Percentiles rank a stretch among this genome's conserved stretches.
phyloP scores from a whole-genome alignment of 2,888 invertebrate species.

The Lochmaea crataegi region DNA sequence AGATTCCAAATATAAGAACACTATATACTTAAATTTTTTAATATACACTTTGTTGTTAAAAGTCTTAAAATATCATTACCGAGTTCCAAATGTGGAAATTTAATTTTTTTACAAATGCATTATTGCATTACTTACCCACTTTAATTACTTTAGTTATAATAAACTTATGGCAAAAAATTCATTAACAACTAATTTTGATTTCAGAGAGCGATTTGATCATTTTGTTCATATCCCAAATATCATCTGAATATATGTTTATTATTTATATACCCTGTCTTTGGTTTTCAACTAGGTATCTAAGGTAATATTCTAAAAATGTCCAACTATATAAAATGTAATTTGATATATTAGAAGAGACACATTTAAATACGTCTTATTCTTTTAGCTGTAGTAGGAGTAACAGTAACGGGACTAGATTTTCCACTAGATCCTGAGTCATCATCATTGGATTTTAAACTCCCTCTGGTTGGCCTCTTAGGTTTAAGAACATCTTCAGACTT shows the following conservation, averaged over 20 bases:
- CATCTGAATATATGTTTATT: constrained; percentile 2
- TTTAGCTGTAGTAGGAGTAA: constrained; percentile 55
- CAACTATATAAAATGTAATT: constrained; percentile 11
- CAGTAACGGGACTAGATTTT: constrained; percentile 63
- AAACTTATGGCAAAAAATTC: not conserved
- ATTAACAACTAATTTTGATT: not conserved
- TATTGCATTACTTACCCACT: not conserved
- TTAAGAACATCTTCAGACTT: constrained; percentile 59
- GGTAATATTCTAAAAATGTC: constrained; percentile 10
- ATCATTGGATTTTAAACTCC: constrained; percentile 63
- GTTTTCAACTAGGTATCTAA: constrained; percentile 28
- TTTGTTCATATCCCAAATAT: not conserved
- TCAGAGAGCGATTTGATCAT: constrained; percentile 2
- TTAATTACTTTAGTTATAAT: not conserved
- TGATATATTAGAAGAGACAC: not conserved
- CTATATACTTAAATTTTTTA: too few relatives aligned
- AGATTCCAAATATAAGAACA: too few relatives aligned
- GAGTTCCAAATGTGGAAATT: too few relatives aligned
- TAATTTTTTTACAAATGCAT: not conserved
- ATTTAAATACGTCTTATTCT: constrained; percentile 56
- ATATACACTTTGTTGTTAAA: too few relatives aligned
- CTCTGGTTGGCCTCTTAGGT: constrained; percentile 63
- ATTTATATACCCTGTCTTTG: constrained; percentile 34
- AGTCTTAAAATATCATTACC: too few relatives aligned
- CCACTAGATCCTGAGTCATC: constrained; percentile 63